These are phyloP conservation scores for Brachionus angularis DNA, from an alignment of 1,140 invertebrate species.

Conservation along the genomic window DNA sequence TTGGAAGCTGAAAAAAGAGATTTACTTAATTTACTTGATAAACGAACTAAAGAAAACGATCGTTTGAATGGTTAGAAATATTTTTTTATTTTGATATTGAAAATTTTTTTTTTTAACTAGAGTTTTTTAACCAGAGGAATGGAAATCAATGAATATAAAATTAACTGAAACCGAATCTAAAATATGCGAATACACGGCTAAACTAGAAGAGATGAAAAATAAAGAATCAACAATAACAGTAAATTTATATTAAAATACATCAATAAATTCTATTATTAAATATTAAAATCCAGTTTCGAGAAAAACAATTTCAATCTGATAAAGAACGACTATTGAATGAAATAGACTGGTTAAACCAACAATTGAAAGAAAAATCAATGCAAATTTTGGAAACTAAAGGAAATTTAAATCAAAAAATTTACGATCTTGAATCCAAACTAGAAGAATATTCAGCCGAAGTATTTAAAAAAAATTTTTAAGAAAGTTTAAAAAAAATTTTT, in stretches of 20 bases:
- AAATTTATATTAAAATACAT: neutral
- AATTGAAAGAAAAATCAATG: constrained; percentile 40
- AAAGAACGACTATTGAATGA: constrained; percentile 43
- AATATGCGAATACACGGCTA: constrained; percentile 21
- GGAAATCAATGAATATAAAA: constrained; percentile 55
- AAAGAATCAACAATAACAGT: constrained; percentile 27
- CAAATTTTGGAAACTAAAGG: constrained; percentile 18
- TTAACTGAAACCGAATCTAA: constrained; percentile 47
- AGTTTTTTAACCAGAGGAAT: constrained; percentile 51
- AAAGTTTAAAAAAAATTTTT: constrained; percentile 48
- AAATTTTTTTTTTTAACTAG: neutral
- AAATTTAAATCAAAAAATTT: constrained; percentile 63
- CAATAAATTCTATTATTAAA: neutral
- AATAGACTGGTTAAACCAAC: constrained; percentile 43
- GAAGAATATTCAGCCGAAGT: constrained; percentile 76
- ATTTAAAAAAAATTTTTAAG: constrained; percentile 70
- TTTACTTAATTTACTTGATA: constrained; percentile 50
- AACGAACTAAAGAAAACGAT: constrained; percentile 52
- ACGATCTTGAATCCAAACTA: constrained; percentile 71
- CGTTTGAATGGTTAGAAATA: constrained; percentile 50
- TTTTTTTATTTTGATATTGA: neutral
- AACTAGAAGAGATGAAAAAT: constrained; percentile 29
- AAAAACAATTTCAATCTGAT: constrained; percentile 42
- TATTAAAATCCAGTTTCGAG: neutral
- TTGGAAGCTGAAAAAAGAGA: constrained; percentile 54